Evolutionary conservation across 1,140 invertebrate genomes (phyloP).

Genomic region (Riptortus pedestris): DNA sequence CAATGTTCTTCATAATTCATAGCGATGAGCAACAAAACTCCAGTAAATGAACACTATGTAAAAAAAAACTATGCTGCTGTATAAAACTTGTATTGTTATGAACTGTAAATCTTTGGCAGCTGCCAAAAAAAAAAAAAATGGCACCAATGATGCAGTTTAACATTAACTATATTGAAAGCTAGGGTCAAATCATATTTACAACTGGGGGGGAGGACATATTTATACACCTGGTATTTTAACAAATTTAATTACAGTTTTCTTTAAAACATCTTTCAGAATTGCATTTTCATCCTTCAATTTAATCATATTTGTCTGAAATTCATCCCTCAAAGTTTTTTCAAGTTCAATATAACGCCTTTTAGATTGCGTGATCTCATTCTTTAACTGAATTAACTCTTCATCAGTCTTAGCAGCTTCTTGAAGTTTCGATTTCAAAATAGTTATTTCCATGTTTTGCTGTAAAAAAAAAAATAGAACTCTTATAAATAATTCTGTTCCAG

Average conservation of each 20-base stretch:
- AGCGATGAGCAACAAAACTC: too few species aligned
- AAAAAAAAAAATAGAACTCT: background rate
- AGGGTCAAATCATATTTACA: too few species aligned
- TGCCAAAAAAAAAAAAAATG: too few species aligned
- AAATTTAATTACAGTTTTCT: constrained; percentile 13
- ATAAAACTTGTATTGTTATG: too few species aligned
- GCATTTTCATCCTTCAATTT: constrained; percentile 18
- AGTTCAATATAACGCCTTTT: constrained; percentile 16
- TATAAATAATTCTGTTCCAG: background rate
- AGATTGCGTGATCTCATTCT: background rate
- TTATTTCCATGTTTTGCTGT: constrained; percentile 17
- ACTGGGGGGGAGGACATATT: too few species aligned
- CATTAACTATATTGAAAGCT: too few species aligned
- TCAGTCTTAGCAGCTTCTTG: background rate
- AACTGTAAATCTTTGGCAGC: too few species aligned
- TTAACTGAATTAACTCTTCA: constrained; percentile 1
- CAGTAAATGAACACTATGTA: too few species aligned
- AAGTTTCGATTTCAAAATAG: background rate
- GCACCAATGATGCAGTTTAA: too few species aligned
- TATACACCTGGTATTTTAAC: too few species aligned
- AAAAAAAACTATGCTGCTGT: too few species aligned
- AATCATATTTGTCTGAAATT: constrained; percentile 11
- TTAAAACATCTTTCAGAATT: background rate
- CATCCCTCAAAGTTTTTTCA: constrained; percentile 9
- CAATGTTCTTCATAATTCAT: too few species aligned